phyloP scores from a whole-genome alignment of 2,888 invertebrate genomes.

The Agrenia bidenticulata region DNA sequence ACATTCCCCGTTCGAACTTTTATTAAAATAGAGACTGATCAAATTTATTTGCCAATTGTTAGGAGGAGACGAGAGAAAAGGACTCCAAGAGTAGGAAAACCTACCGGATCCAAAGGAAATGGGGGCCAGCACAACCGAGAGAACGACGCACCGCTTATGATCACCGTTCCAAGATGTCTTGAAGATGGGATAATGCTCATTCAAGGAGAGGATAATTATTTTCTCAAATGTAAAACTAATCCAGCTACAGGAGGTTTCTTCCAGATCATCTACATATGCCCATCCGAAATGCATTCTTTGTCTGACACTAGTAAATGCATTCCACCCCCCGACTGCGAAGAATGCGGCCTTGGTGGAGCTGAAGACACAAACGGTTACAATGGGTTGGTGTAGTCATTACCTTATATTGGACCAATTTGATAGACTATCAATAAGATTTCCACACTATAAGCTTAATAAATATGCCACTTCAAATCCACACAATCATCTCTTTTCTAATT shows the following conservation, averaged over 20 bases:
- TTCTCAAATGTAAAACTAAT: constrained; percentile 38
- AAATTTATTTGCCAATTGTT: too few species aligned
- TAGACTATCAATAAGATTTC: too few species aligned
- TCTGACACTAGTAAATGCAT: constrained; percentile 39
- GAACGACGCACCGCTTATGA: constrained; percentile 17
- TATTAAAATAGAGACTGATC: too few species aligned
- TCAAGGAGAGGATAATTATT: constrained; percentile 46
- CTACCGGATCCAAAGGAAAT: neutral
- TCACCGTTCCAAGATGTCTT: constrained; percentile 38
- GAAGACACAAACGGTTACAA: constrained; percentile 7
- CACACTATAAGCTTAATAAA: too few species aligned
- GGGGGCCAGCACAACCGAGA: constrained; percentile 15
- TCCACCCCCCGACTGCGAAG: constrained; percentile 38
- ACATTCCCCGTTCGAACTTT: too few species aligned
- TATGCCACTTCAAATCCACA: too few species aligned
- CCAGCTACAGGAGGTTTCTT: constrained; percentile 36
- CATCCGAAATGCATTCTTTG: constrained; percentile 29
- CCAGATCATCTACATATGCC: constrained; percentile 42
- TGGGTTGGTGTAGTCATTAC: constrained; percentile 16
- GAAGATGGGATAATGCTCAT: constrained; percentile 43
- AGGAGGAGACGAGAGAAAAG: neutral
- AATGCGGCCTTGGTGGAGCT: constrained; percentile 18
- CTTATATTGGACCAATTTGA: neutral
- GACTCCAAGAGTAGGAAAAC: neutral
- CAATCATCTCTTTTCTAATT: neutral